Evolutionary conservation across 35 echinoderm and acorn worm species (phyloP), one percentile per base, ranked within the genome.

Genomic region (Holothuria glaberrima): DNA sequence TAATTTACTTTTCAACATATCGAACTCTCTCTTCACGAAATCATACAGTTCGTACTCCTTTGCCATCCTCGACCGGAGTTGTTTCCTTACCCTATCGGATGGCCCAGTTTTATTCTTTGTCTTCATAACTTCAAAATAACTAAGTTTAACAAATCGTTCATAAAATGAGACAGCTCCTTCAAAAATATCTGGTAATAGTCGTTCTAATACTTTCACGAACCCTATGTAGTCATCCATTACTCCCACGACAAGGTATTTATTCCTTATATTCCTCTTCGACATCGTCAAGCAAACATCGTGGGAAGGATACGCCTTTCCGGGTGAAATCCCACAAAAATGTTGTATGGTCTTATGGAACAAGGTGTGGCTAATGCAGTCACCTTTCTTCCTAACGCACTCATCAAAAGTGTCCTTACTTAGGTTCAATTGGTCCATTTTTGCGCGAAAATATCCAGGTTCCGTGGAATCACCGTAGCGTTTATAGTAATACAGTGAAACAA

Each of bases 391-490:
- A 27, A 87, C 62, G 25, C 85, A 87, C n/a, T 87, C 85, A 21
- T 87, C 85, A 71, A 87, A 87, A 0, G 85, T 69, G 35, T 69
- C 85, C 58, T 29, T 84, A 36, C 85, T 87, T 16, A 87, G 21
- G 22, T 87, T 87, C 35, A 87, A 59, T 19, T 20, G 19, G 27
- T 71, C 26, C 65, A 67, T 71, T 54, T 87, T 87, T 4, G 36
- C 60, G 9, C 61, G 31, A 30, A 87, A 71, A 16, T 25, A 87
- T 10, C 60, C 62, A n/a, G 60, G 61, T 54, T 67, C 85, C 6
- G 85, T 87, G 21, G 85, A 87, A 50, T 87, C 85, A 1, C 85
- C 85, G 41, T 69, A 87, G 20, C 85, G 61, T 36, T 87, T 87
- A 30, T 87, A 87, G 38, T 87, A 87, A 16, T 69, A 87, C 13